Evolutionary conservation across 2,113 vertebrate species (phyloP), one percentile per base, ranked within the genome.

Genomic region (Burhinus oedicnemus): DNA sequence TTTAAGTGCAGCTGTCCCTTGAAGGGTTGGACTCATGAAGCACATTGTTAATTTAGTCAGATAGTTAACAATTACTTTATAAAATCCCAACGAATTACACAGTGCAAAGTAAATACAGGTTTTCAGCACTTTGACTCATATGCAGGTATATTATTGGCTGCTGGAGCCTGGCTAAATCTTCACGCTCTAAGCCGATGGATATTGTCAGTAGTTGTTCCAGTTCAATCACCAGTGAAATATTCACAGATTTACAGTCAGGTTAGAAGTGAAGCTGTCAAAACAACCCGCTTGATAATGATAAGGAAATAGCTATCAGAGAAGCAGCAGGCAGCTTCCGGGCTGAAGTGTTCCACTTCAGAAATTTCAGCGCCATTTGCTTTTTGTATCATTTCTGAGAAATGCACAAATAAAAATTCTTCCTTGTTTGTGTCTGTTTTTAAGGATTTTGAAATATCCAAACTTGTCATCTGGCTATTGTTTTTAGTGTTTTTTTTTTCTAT

Each of bases 261-360:
- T 26, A 65, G 58, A 84, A 90, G 20, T 55, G 76, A 91, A 62
- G 88, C 86, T 95, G 80, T 92, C 91, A 89, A 87, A 96, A 81
- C 68, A 91, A 20, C 68, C 65, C 1, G 3, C n/a, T 19, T 93
- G 60, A 70, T 58, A 62, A 55, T 58, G 42, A 66, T 75, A 55
- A 78, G 68, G 80, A 69, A 93, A 40, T 42, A 75, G 18, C 54
- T 74, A 40, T 70, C 40, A 74, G 38, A 71, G 79, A 61, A 92
- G 52, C 42, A n/a, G 12, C 72, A 88, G 68, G 42, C 32, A 70
- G 51, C 79, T 90, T 90, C 40, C 1, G 2, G 40, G 36, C 60
- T 87, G 74, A 80, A 90, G 57, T n/a, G 47, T 94, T 94, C 68
- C 45, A 23, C 58, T 86, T 83, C 69, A 87, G 55, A 84, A 78